These are phyloP conservation scores for Nectonema munidae DNA, from an alignment of 2,888 invertebrate genomes.

Conservation along the genomic window DNA sequence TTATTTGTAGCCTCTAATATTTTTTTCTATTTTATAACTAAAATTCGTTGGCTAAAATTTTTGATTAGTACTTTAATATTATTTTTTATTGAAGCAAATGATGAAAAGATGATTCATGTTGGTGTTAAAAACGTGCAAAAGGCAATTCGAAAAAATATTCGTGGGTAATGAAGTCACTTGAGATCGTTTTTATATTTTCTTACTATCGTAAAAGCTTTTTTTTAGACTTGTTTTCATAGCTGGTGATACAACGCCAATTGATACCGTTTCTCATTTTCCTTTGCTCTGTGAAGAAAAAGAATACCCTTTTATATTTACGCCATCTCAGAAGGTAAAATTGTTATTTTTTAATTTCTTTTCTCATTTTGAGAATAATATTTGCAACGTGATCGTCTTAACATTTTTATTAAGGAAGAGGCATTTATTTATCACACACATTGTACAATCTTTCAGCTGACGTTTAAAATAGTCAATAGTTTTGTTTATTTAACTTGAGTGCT, in stretches of 20 bases:
- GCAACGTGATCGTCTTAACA: too few species aligned
- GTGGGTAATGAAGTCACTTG: neutral
- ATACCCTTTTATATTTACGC: slow-evolving; percentile 6
- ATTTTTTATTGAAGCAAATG: neutral
- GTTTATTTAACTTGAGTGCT: too few species aligned
- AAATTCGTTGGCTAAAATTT: too few species aligned
- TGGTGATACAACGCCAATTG: slow-evolving; percentile 11
- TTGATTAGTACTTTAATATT: neutral
- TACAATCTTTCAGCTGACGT: too few species aligned
- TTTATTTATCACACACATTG: too few species aligned
- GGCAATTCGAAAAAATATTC: slow-evolving; percentile 1
- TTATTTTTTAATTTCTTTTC: too few species aligned
- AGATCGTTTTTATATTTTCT: neutral
- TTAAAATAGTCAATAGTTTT: too few species aligned
- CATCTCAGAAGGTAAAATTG: slow-evolving; percentile 6
- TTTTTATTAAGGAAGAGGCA: too few species aligned
- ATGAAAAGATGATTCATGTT: neutral
- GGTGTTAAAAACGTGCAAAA: slow-evolving; percentile 9
- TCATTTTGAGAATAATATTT: too few species aligned
- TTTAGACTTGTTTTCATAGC: slow-evolving; percentile 6
- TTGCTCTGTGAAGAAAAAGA: slow-evolving; percentile 9
- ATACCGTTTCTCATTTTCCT: slow-evolving; percentile 10
- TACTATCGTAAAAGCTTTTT: slow-evolving; percentile 2
- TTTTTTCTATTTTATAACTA: too few species aligned
- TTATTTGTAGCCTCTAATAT: too few species aligned